Base-by-base conservation (phyloP, 2,888 invertebrate species). In the Athalia circularis region DNA sequence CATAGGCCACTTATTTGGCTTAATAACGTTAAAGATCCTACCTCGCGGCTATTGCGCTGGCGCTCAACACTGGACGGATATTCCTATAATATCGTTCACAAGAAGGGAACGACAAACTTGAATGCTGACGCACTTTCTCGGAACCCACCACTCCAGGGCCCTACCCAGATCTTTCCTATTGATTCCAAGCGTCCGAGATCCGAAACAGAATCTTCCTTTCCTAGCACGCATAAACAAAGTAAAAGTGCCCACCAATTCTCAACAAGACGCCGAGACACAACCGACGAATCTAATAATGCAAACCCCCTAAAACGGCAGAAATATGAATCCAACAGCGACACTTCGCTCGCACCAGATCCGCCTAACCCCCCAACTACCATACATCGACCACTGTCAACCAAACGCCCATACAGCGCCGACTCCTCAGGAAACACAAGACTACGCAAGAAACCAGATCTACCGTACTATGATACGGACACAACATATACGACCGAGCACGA, bases 161-260 rank as follows among this genome's bases (percentile, higher is more conserved):
- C 52, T 61, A 79, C 13, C 70, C 79, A 50, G 77, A 79, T 64
- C n/a, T 64, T 15, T 77, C 77, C 65, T 75, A 61, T 47, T 29
- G 47, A 75, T 65, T 59, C 50, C 1, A 48, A 65, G 9, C 47
- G 48, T 13, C 65, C 3, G 3, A 13, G 48, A n/a, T 65, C 15
- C 5, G 76, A 80, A 50, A 65, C 74, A 57, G 61, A 57, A 9
- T 8, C 76, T 13, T 13, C 77, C 9, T 5, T n/a, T 57, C 54
- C 70, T 15, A 75, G 77, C 15, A 67, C 59, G 15, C 48, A 72
- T 47, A 13, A 65, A n/a, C 77, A 79, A 64, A 68, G 29, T 13
- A 61, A 47, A 45, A 4, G 43, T 15, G 64, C 72, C n/a, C 43
- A 77, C 43, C 15, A 52, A 70, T 77, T 13, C 13, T 47, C 48